Conservation (phyloP, 2,888 invertebrate genomes). For the Cantharis flavilabris region DNA sequence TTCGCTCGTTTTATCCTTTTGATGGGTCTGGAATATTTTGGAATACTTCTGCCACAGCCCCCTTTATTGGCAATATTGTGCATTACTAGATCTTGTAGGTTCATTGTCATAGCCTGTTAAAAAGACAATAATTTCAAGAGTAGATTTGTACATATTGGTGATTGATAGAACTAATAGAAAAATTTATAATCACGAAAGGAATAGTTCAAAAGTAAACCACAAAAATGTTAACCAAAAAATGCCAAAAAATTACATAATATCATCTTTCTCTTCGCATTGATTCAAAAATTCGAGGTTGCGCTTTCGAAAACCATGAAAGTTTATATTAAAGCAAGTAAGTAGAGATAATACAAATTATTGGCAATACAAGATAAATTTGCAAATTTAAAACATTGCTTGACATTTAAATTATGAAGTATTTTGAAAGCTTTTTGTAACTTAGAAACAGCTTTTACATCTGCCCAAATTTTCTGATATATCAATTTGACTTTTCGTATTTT, state of each 20-base stretch:
- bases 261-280: neutral
- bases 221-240: too few species aligned
- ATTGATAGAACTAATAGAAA: too few species aligned
- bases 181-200: neutral
- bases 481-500: constrained; percentile 39
- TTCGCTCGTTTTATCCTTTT: too few species aligned
- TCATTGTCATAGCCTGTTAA: too few species aligned
- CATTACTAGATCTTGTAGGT: too few species aligned
- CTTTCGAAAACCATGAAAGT: neutral
- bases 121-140: too few species aligned
- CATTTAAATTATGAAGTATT: neutral
- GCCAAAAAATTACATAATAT: neutral
- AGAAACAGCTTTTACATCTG: constrained; percentile 23
- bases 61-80: too few species aligned
- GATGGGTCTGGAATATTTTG: too few species aligned
- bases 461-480: constrained; percentile 34
- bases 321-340: neutral
- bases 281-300: neutral
- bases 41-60: too few species aligned
- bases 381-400: neutral
- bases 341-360: neutral
- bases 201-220: too few species aligned
- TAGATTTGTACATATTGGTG: too few species aligned
- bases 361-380: neutral
- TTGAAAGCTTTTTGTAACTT: constrained; percentile 45